Evolutionary conservation across 92 coral and sea anemone genomes (phyloP), one percentile per base, ranked within the genome.

Genomic region (Virgularia gustaviana): DNA sequence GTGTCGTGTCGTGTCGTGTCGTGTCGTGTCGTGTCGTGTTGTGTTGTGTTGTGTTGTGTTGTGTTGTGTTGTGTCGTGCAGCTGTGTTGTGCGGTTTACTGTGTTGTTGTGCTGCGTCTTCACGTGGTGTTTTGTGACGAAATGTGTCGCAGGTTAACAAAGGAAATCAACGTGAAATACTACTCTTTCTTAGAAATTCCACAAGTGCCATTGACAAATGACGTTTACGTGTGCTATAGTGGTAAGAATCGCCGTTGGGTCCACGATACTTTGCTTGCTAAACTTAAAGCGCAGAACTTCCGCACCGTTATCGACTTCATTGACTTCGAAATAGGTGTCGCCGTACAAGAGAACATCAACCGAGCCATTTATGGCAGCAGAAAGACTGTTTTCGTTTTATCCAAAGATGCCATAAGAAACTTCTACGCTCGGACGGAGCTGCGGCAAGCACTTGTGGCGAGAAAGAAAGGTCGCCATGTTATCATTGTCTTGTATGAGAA

Each of bases 201-300:
- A n/a, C n/a, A n/a, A n/a, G n/a, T n/a, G n/a, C n/a, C 66, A 34
- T 47, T 34, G 24, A 34, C 42, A 12, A 33, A 32, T 6, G 66
- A 60, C 66, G 66, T 60, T 4, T 60, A 34, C 11, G 66, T 60
- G n/a, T 60, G 66, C 66, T 60, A 60, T 47, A 60, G 66, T 35
- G 34, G 43, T 2, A 60, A 60, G 43, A 60, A 60, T 19, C 66
- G 45, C n/a, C n/a, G 37, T 20, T 60, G 66, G 66, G 66, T 60
- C 2, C 66, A 60, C 23, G 45, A 18, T 4, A 60, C 66, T 9
- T 47, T 60, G 15, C 16, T 60, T 29, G 4, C 66, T 9, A 60
- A 60, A 27, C 66, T 60, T 9, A 42, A 47, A 60, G 66, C 66
- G 3, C 66, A 60, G 12, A 10, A 60, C 16, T 60, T 60, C 27